Evolutionary conservation across 2,113 vertebrate genomes (phyloP), one percentile per base, ranked within the genome.

Genomic region (Rhinolophus ferrumequinum): DNA sequence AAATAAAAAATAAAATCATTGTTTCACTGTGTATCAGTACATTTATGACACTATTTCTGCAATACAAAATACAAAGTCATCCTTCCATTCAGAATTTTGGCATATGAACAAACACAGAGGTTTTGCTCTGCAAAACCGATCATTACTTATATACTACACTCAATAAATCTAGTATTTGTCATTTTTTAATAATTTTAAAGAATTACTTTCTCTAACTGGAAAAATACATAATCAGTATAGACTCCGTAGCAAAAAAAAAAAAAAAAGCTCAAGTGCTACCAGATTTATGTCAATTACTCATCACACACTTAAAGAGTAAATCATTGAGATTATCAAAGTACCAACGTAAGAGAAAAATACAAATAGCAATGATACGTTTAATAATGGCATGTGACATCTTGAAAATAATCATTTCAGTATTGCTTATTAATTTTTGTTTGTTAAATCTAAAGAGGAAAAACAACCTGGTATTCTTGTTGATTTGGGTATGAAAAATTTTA

Each of bases 61-160:
- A 96, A 77, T 97, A 95, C 21, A 97, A 98, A 98, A 96, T 88
- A 98, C 97, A 90, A 95, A 98, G 97, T 98, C 97, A 98, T 98
- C 69, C 97, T 94, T 94, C 97, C 86, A 97, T 93, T 97, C 96
- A 96, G 81, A 90, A 73, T 97, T 97, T 90, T 97, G 95, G 95
- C 95, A 97, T 60, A 80, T 93, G 89, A 97, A 92, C 97, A 95
- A 96, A 97, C 60, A 84, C 35, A 88, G 67, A 95, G 94, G 72
- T 95, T 44, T 44, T 93, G 93, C 91, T 97, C 94, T 67, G 56
- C 93, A 76, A 90, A 93, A 88, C 60, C 13, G 12, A 88, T 52
- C 76, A 93, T 79, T 72, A 94, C 56, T 86, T 84, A 90, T 8
- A 81, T 28, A 80, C 88, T 87, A 95, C 21, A 64, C 54, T 81